Evolutionary conservation across 2,113 vertebrate genomes (phyloP), one percentile per base, ranked within the genome.

Genomic region (Lampris incognitus): DNA sequence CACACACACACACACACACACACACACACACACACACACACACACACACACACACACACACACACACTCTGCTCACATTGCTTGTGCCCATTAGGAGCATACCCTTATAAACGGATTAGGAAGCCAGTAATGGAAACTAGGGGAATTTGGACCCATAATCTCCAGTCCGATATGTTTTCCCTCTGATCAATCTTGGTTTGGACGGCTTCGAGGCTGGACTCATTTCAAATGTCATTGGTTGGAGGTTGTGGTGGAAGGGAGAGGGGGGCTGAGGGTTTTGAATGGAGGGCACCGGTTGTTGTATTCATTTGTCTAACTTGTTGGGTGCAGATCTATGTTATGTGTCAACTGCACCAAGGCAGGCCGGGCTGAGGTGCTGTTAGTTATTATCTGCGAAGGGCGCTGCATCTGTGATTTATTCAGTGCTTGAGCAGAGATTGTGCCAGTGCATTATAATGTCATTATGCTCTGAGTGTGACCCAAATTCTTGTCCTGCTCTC

Each of bases 141-240:
- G 62, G 54, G 64, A 76, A 79, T 68, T 60, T 3, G 49, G 44
- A 49, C 52, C 76, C 65, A 37, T 88, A 76, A 80, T 88, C 83
- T 86, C 76, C 72, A 66, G 57, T 79, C 71, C 78, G 74, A 88
- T 84, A 76, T 73, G n/a, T 69, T 80, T 70, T 58, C n/a, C 71
- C 82, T 76, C 84, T 80, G 74, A 90, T 91, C 85, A 85, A 82
- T 92, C 89, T 88, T 80, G 86, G 85, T 87, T 88, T 83, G 63
- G 73, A 42, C n/a, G 81, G 67, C 76, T 85, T 41, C 2, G 79
- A 86, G 87, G 74, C 24, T 82, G 54, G 70, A 71, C 66, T 77
- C 61, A 66, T 72, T 52, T 5, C 48, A 86, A 90, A 88, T 85
- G 83, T 88, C 79, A 76, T 54, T 60, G 68, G 74, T 65, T 77